Evolutionary conservation across 2,888 invertebrate genomes (phyloP).

Genomic region (Eumerus sabulonum): DNA sequence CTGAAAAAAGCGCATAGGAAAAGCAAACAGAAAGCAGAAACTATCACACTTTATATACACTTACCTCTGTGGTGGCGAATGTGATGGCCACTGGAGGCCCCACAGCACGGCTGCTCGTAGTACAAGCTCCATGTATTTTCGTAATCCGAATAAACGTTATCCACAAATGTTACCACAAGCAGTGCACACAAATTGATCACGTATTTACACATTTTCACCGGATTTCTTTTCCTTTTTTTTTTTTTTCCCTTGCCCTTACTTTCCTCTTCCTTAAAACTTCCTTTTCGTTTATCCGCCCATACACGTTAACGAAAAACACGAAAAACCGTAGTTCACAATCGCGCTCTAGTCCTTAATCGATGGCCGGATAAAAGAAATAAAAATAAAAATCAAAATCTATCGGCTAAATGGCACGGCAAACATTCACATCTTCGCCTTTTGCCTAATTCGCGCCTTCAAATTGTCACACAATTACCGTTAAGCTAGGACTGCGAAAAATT

Average conservation of each 20-base stretch:
- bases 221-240: conserved; percentile 42
- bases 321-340: neutral
- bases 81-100: conserved; percentile 82
- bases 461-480: neutral
- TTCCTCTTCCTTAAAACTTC: neutral
- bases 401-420: conserved; percentile 21
- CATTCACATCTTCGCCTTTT: conserved; percentile 54
- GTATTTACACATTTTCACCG: conserved; percentile 69
- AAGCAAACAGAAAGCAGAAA: conserved; percentile 33
- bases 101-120: conserved; percentile 88
- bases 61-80: conserved; percentile 87
- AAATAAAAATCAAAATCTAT: conserved; percentile 61
- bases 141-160: conserved; percentile 80
- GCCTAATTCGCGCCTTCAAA: no score
- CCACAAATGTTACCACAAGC: conserved; percentile 75
- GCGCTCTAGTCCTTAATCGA: conserved; percentile 54
- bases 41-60: conserved; percentile 68
- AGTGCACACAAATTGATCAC: conserved; percentile 69
- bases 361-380: conserved; percentile 44
- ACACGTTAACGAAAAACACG: no score
- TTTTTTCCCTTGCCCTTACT: conserved; percentile 8
- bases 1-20: conserved; percentile 41
- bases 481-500: conserved; percentile 1
- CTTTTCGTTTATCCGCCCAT: no score
- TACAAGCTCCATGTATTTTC: conserved; percentile 86